Base-by-base conservation (phyloP, 2,888 invertebrate genomes). In the Tipula vernalis region DNA sequence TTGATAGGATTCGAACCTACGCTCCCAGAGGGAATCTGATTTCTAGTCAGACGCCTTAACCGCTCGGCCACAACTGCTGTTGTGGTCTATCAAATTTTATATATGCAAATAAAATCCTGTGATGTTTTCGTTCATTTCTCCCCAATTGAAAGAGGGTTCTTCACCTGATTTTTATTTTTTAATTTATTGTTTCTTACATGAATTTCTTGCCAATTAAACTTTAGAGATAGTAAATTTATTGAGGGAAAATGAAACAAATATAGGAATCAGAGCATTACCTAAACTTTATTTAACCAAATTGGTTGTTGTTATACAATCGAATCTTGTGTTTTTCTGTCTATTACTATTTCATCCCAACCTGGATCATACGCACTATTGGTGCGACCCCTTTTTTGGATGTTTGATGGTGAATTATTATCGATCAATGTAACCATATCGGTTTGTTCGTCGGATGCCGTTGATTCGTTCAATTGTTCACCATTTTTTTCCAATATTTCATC, bases 11-110 rank as follows among this genome's bases (percentile, higher is more conserved):
- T 28, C 28, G 91, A 91, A 90, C 91, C 91, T 91, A 91, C 90
- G 91, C 91, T 91, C 28, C 90, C 91, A 91, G 90, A 91, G 91
- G 91, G 91, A 91, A 91, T 91, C 91, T 91, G 91, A 91, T 91
- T 91, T 91, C 91, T 90, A 91, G 91, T 91, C 91, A 91, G 91
- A 91, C 91, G 91, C 91, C 91, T 91, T 91, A 91, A 91, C 91
- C 91, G 91, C 91, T 91, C 91, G 91, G 91, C 91, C 91, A 91
- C 91, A 91, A 91, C 91, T 91, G 91, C 91, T 89, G 57, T 85
- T 42, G 2, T 5, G 5, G n/a, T 51, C 4, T 2, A 28, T n/a
- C 28, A 28, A 39, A 6, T 39, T 39, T 39, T 39, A 2, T 39
- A 2, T n/a, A 28, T 28, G 2, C 28, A 28, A 28, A 28, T 28